These are phyloP conservation scores for Enteromius mattozi DNA, from an alignment of 2,797 vertebrate species.

Conservation along the genomic window DNA sequence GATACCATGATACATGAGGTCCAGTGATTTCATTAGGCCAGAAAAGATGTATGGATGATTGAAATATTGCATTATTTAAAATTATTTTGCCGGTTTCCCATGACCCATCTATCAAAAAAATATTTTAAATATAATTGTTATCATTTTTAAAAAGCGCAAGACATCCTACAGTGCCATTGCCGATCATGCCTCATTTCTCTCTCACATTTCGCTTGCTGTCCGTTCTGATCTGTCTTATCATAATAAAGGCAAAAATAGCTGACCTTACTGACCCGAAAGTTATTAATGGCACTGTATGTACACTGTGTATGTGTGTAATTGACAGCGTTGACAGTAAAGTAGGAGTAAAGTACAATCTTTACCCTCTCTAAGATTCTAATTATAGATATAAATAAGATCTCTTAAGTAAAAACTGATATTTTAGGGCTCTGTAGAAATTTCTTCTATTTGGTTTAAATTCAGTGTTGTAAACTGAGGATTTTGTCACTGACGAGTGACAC, in stretches of 20 bases:
- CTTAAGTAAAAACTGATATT: background rate
- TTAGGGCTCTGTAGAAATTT: background rate
- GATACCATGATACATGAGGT: background rate
- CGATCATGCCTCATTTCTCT: too few relatives aligned
- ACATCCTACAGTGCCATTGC: too few relatives aligned
- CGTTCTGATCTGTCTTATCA: background rate
- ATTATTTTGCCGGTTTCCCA: background rate
- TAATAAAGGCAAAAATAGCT: background rate
- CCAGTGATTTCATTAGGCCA: conserved; percentile 5
- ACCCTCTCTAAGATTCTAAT: conserved; percentile 7
- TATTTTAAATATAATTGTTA: too few relatives aligned
- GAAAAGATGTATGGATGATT: background rate
- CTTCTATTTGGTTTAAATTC: conserved; percentile 6
- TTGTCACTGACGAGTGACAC: background rate
- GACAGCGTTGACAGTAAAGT: background rate
- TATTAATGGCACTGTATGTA: background rate
- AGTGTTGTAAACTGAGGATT: background rate
- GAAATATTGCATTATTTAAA: background rate
- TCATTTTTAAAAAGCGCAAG: too few relatives aligned
- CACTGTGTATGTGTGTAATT: background rate
- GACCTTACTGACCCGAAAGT: background rate
- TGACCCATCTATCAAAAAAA: too few relatives aligned
- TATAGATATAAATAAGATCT: background rate
- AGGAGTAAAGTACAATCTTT: background rate
- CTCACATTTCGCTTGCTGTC: too few relatives aligned